Evolutionary conservation across 2,888 invertebrate genomes (phyloP), one percentile per base, ranked within the genome.

Genomic region (Nymphalis c-album): DNA sequence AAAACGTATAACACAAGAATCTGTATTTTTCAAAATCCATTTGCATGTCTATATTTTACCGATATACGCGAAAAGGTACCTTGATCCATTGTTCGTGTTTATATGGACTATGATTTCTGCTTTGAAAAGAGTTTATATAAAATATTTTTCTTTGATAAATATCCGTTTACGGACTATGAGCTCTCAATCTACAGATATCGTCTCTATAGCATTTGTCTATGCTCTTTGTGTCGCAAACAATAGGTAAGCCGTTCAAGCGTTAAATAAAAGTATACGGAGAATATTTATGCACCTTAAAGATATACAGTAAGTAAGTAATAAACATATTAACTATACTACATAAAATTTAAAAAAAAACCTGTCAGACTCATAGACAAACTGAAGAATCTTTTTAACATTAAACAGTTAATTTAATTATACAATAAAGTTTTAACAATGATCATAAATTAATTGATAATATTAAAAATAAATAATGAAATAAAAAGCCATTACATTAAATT

Each of bases 181-280:
- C 60, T 51, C 60, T 65, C 55, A 60, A 45, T 60, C 60, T 65
- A 35, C 53, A 65, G 35, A 65, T 65, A 65, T 60, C 55, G 60
- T 65, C 26, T 51, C 16, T 51, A 26, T 51, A 26, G 16, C 22
- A 51, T 51, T 51, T 51, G 51, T 51, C 51, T 60, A 45, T 65
- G 65, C 53, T 65, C 65, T 60, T 65, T 65, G 65, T 65, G 47
- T 65, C 17, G 31, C 60, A 50, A 65, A 65, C 65, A 64, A 64
- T 60, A 46, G 64, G 35, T 65, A 60, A 65, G 53, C 65, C 60
- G 60, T 55, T 65, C 65, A 65, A 46, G 51, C 51, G 51, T 51
- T 51, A 51, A 51, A 51, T 51, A 51, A 51, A 22, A 51, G 22
- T 51, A 22, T 20, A 51, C 22, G 26, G 2, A 51, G 26, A 51